Evolutionary conservation across 2,888 invertebrate species (phyloP).

Genomic region (Amphipoea oculea): DNA sequence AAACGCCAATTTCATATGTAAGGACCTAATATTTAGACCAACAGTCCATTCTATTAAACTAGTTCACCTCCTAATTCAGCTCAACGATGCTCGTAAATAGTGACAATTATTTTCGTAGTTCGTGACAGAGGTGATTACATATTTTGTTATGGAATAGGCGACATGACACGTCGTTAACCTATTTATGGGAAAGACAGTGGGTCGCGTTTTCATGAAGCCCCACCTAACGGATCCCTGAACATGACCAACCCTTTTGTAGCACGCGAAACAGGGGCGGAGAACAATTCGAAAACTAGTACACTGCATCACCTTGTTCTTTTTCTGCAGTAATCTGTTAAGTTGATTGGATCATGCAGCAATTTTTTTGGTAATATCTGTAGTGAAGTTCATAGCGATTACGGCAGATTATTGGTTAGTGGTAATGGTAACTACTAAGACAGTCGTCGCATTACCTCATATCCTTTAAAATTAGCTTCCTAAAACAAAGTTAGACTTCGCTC

Average conservation of each 20-base stretch:
- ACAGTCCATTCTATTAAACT: conserved; percentile 54
- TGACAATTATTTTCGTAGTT: conserved; percentile 69
- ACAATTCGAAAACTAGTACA: conserved; percentile 25
- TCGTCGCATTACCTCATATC: background rate
- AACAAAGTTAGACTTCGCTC: conserved; percentile 28
- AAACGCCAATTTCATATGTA: no score
- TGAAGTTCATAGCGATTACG: background rate
- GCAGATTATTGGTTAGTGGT: background rate
- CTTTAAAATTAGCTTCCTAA: background rate
- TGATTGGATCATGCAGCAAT: background rate
- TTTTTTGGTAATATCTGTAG: background rate
- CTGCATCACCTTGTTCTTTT: conserved; percentile 26
- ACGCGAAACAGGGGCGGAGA: conserved; percentile 73
- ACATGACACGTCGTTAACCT: conserved; percentile 78
- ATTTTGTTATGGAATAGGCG: conserved; percentile 70
- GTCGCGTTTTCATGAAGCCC: conserved; percentile 70
- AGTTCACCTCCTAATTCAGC: conserved; percentile 53
- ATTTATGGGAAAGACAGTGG: conserved; percentile 73
- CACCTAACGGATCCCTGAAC: conserved; percentile 73
- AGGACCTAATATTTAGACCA: conserved; percentile 58
- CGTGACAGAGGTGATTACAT: conserved; percentile 76
- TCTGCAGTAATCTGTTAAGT: conserved; percentile 15
- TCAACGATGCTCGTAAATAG: conserved; percentile 61
- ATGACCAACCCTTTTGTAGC: conserved; percentile 80
- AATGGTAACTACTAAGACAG: background rate